These are phyloP conservation scores for Danaus chrysippus DNA, from an alignment of 2,888 invertebrate species.

Conservation along the genomic window DNA sequence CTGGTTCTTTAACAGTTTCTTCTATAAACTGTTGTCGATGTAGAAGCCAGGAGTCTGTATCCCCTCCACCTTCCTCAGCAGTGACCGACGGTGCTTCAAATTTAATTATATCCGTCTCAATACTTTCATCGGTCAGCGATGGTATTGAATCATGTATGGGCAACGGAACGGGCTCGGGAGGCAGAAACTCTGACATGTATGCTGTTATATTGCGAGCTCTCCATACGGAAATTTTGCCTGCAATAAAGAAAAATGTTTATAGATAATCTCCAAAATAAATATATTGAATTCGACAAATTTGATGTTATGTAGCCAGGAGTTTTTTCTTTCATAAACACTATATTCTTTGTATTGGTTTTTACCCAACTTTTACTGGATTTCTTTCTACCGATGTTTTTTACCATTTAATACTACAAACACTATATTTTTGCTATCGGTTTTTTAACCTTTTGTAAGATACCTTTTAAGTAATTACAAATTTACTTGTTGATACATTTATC, in stretches of 20 bases:
- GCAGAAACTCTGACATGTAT: conserved; percentile 84
- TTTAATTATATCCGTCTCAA: conserved; percentile 60
- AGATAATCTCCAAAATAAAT: neutral
- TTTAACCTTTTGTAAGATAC: too few species aligned
- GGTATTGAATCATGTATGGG: conserved; percentile 82
- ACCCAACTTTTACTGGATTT: too few species aligned
- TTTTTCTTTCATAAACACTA: neutral
- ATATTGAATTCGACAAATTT: conserved; percentile 13
- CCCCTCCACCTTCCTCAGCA: conserved; percentile 62
- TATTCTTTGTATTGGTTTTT: too few species aligned
- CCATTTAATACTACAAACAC: too few species aligned
- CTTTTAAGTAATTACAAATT: too few species aligned
- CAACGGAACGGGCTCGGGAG: conserved; percentile 83
- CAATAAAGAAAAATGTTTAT: conserved; percentile 14
- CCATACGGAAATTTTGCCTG: conserved; percentile 81
- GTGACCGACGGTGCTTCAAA: conserved; percentile 58
- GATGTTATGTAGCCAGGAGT: neutral
- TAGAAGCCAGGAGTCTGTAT: conserved; percentile 66
- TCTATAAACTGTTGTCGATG: conserved; percentile 68
- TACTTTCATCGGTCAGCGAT: conserved; percentile 64
- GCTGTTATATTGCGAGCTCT: conserved; percentile 82
- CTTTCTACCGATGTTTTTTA: too few species aligned
- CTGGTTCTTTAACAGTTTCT: conserved; percentile 49
- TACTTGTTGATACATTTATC: too few species aligned
- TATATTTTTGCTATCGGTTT: too few species aligned